Evolutionary conservation across 2,888 invertebrate species (phyloP).

Genomic region (Cheilosia vulpina): DNA sequence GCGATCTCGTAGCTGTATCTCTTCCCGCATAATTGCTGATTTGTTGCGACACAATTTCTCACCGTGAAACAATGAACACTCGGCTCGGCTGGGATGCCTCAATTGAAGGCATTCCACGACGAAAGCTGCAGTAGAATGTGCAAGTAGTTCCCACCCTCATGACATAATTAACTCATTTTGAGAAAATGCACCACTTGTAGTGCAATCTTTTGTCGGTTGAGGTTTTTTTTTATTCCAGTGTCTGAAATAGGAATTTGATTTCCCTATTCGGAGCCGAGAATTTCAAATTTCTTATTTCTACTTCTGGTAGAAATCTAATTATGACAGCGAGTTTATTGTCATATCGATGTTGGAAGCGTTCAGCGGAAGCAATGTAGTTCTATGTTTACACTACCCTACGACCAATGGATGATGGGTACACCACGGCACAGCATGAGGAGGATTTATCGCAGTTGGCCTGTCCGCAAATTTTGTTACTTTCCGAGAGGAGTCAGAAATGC

Average conservation of each 20-base stretch:
- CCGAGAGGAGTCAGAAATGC: no score
- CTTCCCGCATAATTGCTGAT: slow-evolving; percentile 72
- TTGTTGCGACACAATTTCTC: slow-evolving; percentile 77
- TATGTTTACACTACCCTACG: no score
- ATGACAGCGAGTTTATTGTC: slow-evolving; percentile 24
- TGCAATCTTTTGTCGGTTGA: slow-evolving; percentile 56
- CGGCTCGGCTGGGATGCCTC: slow-evolving; percentile 39
- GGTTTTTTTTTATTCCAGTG: neutral
- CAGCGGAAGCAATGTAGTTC: no score
- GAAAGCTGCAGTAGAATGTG: slow-evolving; percentile 69
- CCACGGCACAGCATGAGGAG: no score
- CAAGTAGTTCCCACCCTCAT: slow-evolving; percentile 82
- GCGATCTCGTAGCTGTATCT: slow-evolving; percentile 41
- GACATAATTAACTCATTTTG: slow-evolving; percentile 82
- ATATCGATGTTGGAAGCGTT: neutral
- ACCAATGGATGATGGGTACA: no score
- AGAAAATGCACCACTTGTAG: slow-evolving; percentile 61
- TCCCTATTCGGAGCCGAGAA: slow-evolving; percentile 42
- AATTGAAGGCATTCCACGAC: slow-evolving; percentile 39
- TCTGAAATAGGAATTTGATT: slow-evolving; percentile 58
- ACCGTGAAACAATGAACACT: slow-evolving; percentile 60
- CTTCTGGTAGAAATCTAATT: neutral
- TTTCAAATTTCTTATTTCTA: slow-evolving; percentile 44
- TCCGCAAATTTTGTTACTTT: no score
- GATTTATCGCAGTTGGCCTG: no score